These are phyloP conservation scores for Drosophila kanapiae DNA, from an alignment of 1,140 invertebrate genomes.

Conservation along the genomic window DNA sequence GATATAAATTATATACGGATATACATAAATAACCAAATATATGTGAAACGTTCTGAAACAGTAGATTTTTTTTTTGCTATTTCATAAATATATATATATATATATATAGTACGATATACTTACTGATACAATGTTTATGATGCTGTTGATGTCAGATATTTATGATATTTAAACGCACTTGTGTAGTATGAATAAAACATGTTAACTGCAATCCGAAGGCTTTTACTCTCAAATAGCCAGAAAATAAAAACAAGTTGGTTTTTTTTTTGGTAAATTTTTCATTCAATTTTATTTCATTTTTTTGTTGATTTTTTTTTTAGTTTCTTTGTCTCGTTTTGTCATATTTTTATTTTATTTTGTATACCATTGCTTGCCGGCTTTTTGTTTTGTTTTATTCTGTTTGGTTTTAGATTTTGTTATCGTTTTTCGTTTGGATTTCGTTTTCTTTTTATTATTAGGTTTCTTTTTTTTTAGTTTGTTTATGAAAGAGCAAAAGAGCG, in stretches of 20 bases:
- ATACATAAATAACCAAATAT: background rate
- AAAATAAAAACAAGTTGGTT: conserved; percentile 6
- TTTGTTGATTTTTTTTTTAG: conserved; percentile 41
- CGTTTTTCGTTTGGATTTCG: conserved; percentile 41
- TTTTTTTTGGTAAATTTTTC: conserved; percentile 40
- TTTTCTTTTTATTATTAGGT: conserved; percentile 27
- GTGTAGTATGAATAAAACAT: conserved; percentile 38
- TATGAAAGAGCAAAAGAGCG: conserved; percentile 85
- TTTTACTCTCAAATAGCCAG: background rate
- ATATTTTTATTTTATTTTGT: conserved; percentile 60
- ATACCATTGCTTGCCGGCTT: conserved; percentile 77
- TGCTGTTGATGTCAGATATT: conserved; percentile 17
- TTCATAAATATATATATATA: background rate
- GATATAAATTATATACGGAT: background rate
- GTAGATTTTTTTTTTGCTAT: conserved; percentile 23
- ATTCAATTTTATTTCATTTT: conserved; percentile 68
- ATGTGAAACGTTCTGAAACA: conserved; percentile 23
- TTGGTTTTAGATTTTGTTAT: conserved; percentile 46
- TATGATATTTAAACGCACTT: conserved; percentile 26
- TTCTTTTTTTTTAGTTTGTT: conserved; percentile 53
- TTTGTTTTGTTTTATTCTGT: conserved; percentile 42
- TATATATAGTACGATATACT: conserved; percentile 9
- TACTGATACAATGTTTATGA: conserved; percentile 18
- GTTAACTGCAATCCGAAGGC: background rate
- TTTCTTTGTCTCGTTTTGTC: conserved; percentile 27